Evolutionary conservation across 2,888 invertebrate genomes (phyloP).

Genomic region (Dicyrtomina minuta): DNA sequence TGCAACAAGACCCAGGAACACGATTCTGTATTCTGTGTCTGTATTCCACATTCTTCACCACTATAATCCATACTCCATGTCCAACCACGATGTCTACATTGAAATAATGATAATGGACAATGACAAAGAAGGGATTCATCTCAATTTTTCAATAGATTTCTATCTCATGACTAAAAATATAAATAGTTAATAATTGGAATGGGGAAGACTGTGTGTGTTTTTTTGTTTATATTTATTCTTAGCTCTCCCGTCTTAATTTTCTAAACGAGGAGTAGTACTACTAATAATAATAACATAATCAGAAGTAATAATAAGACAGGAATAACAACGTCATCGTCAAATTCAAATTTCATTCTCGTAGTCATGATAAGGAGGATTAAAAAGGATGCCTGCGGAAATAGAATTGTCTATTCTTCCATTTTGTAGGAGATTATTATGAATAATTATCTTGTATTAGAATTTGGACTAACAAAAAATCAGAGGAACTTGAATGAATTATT

Average conservation of each 20-base stretch:
- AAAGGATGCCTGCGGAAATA: constrained; percentile 5
- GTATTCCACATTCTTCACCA: background rate
- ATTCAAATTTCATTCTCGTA: constrained; percentile 7
- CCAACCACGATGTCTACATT: background rate
- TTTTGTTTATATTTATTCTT: no score
- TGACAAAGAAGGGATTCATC: background rate
- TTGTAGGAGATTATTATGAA: background rate
- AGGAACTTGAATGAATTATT: no score
- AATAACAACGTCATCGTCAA: background rate
- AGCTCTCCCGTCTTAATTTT: background rate
- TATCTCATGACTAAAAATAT: no score
- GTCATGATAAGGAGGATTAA: no score
- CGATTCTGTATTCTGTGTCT: no score
- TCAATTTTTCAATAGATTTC: constrained; percentile 13
- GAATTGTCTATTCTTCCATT: constrained; percentile 8
- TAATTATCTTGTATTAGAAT: no score
- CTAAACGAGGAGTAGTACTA: background rate
- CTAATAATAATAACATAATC: background rate
- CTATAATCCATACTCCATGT: no score
- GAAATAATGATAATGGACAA: background rate
- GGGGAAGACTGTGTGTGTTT: no score
- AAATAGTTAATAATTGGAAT: no score
- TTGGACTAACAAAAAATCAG: no score
- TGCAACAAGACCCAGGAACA: no score
- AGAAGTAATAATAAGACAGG: background rate